Evolutionary conservation across 53 echinoderm and acorn worm species (phyloP).

Genomic region (Echinometra lucunter): DNA sequence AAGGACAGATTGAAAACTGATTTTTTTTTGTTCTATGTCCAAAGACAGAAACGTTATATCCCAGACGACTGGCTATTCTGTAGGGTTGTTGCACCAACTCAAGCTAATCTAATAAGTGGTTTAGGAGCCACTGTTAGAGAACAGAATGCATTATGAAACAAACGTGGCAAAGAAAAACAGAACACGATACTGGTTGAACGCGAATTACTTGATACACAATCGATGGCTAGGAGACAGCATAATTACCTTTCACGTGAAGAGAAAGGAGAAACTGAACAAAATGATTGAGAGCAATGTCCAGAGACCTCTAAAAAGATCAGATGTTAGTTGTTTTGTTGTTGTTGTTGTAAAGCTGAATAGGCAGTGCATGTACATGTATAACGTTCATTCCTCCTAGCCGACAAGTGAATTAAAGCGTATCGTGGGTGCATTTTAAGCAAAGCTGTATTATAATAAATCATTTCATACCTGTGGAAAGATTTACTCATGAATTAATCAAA

Average conservation of each 20-base stretch:
- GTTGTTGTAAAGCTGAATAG: not conserved
- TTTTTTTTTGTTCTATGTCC: conserved; percentile 27
- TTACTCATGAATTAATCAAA: not conserved
- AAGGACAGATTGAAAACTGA: not conserved
- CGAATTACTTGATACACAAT: conserved; percentile 33
- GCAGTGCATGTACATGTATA: not conserved
- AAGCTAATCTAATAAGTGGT: conserved; percentile 36
- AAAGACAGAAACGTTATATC: not conserved
- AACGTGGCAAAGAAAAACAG: conserved; percentile 33
- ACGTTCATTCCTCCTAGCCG: not conserved
- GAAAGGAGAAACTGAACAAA: not conserved
- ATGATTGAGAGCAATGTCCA: not conserved
- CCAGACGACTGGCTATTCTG: not conserved
- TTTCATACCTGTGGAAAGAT: not conserved
- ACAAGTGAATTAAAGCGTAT: conserved; percentile 30
- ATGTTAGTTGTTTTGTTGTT: no score
- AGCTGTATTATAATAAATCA: not conserved
- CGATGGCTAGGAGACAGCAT: conserved; percentile 20
- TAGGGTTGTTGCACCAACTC: conserved; percentile 5
- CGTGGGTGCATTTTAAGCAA: not conserved
- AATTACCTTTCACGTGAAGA: conserved; percentile 14
- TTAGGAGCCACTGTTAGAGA: not conserved
- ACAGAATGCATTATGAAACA: not conserved
- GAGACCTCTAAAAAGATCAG: conserved; percentile 19
- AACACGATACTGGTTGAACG: conserved; percentile 30